Conservation (phyloP, 2,113 vertebrate genomes). For the Scartelaos histophorus region DNA sequence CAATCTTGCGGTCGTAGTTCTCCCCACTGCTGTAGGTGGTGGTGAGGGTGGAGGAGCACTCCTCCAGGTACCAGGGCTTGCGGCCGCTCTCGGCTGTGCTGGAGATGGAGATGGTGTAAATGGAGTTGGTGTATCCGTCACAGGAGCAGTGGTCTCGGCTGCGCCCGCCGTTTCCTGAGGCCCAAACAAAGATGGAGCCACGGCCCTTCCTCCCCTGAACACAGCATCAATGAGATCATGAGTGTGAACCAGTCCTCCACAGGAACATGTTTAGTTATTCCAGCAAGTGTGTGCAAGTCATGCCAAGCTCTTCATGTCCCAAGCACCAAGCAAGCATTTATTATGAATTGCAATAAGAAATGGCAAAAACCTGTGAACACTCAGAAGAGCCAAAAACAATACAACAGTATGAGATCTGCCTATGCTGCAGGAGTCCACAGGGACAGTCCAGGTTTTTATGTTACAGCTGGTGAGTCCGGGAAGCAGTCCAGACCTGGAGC, state of each 20-base stretch:
- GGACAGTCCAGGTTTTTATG: not conserved
- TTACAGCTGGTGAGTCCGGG: not conserved
- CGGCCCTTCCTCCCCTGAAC: conserved; percentile 90
- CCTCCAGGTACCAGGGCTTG: conserved; percentile 98
- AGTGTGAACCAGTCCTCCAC: not conserved
- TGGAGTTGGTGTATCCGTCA: conserved; percentile 97
- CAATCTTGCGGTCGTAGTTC: conserved; percentile 97
- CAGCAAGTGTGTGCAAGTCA: not conserved
- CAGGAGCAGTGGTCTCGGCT: conserved; percentile 98
- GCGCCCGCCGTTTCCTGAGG: conserved; percentile 95
- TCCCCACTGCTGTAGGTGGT: conserved; percentile 99
- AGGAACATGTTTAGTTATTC: not conserved
- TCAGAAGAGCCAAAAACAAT: not conserved
- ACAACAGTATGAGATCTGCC: not conserved
- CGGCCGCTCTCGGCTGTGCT: conserved; percentile 97
- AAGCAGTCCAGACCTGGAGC: not conserved
- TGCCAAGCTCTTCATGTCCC: not conserved
- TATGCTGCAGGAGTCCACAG: not conserved
- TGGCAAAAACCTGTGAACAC: not conserved
- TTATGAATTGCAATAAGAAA: not conserved
- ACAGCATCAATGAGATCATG: not conserved
- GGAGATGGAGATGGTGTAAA: conserved; percentile 98
- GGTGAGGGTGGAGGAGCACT: conserved; percentile 94
- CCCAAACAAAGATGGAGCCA: conserved; percentile 98
- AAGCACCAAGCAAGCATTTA: not conserved